Evolutionary conservation across 2,888 invertebrate species (phyloP).

Genomic region (Diachrysia chrysitis): DNA sequence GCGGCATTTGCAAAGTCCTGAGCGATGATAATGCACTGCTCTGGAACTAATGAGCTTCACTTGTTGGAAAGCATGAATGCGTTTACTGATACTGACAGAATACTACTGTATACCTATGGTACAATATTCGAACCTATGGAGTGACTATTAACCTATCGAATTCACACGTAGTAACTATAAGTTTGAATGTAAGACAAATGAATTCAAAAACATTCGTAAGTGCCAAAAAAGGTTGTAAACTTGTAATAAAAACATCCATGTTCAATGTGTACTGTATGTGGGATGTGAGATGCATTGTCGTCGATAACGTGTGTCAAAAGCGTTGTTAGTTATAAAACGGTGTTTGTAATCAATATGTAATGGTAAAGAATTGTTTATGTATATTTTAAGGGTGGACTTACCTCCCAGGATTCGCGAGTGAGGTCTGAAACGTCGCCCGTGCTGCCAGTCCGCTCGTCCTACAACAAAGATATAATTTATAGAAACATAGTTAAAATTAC

Average conservation of each 20-base stretch:
- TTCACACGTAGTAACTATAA: conserved; percentile 59
- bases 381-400: conserved; percentile 85
- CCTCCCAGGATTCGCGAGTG: conserved; percentile 98
- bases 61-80: not conserved
- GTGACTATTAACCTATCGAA: conserved; percentile 64
- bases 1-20: conserved; percentile 4
- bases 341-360: conserved; percentile 58
- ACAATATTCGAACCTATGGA: conserved; percentile 51
- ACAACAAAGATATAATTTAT: conserved; percentile 58
- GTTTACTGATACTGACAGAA: conserved; percentile 3
- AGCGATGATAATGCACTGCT: conserved; percentile 20
- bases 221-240: conserved; percentile 54
- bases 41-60: conserved; percentile 22
- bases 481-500: conserved; percentile 17
- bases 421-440: conserved; percentile 94
- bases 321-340: conserved; percentile 70
- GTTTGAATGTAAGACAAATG: conserved; percentile 56
- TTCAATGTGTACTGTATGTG: conserved; percentile 86
- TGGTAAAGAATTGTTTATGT: conserved; percentile 23
- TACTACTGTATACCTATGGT: no score
- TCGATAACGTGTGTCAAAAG: conserved; percentile 74
- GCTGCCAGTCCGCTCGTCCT: conserved; percentile 90
- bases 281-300: conserved; percentile 78
- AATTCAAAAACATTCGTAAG: conserved; percentile 54
- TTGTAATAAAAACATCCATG: conserved; percentile 69